Conservation (phyloP, 1,140 invertebrate genomes). For the Drosophila nannoptera region DNA sequence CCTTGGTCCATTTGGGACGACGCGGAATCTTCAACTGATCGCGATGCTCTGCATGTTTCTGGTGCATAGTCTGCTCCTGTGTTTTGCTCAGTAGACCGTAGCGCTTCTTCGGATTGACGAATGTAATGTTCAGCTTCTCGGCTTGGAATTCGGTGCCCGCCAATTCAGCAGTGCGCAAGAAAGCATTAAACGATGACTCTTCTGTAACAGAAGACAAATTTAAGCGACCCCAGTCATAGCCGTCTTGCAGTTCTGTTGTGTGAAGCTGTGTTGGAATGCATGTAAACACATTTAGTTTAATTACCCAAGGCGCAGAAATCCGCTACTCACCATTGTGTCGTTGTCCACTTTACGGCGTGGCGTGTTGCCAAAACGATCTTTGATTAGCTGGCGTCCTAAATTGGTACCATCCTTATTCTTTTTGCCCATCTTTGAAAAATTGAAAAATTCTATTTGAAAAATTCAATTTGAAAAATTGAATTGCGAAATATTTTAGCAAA, state of each 20-base stretch:
- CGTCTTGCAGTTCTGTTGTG: conserved; percentile 92
- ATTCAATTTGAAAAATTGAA: conserved; percentile 19
- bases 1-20: conserved; percentile 89
- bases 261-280: conserved; percentile 84
- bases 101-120: conserved; percentile 81
- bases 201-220: conserved; percentile 97
- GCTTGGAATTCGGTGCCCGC: conserved; percentile 95
- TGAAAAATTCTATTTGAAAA: conserved; percentile 1
- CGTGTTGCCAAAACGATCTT: conserved; percentile 84
- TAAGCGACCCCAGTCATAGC: conserved; percentile 92
- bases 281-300: conserved; percentile 13
- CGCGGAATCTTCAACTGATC: conserved; percentile 88
- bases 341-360: conserved; percentile 83
- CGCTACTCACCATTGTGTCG: conserved; percentile 81
- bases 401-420: conserved; percentile 64
- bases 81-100: conserved; percentile 83
- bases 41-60: conserved; percentile 84
- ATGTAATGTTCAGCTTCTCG: conserved; percentile 90
- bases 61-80: conserved; percentile 82
- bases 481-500: too few relatives aligned
- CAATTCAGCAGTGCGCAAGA: conserved; percentile 94
- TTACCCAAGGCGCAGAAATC: not conserved
- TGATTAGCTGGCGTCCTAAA: conserved; percentile 87
- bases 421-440: conserved; percentile 58
- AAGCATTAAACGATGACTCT: conserved; percentile 96